Percentiles rank a stretch among this genome's conserved stretches.
Evolutionary conservation across 2,113 vertebrate genomes (phyloP).

Genomic region (Peucedramus taeniatus): DNA sequence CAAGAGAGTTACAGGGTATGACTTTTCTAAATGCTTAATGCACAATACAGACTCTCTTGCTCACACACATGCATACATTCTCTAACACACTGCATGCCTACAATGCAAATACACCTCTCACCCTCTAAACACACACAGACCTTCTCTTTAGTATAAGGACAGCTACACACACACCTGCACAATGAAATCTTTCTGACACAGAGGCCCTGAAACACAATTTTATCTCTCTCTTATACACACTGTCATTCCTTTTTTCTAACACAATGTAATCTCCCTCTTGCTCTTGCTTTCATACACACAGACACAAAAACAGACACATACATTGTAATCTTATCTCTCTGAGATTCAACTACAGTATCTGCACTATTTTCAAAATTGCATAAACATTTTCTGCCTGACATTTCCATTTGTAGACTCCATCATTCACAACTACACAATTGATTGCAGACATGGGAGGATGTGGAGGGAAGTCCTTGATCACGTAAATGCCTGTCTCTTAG

Average conservation of each 20-base stretch:
- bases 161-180: not conserved
- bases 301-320: not conserved
- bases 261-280: constrained; percentile 12
- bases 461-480: constrained; percentile 53
- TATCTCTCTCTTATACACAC: constrained; percentile 8
- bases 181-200: constrained; percentile 12
- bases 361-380: constrained; percentile 69
- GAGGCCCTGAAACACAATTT: constrained; percentile 12
- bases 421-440: not conserved
- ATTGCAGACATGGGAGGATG: constrained; percentile 14
- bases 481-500: not conserved
- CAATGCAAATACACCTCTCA: not conserved
- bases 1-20: not conserved
- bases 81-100: not conserved
- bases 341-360: constrained; percentile 34
- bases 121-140: not conserved
- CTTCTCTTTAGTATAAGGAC: not conserved
- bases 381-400: constrained; percentile 55
- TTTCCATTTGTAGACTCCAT: constrained; percentile 23
- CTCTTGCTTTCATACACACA: not conserved
- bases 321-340: constrained; percentile 35
- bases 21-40: not conserved
- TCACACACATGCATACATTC: not conserved
- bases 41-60: not conserved
- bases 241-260: not conserved